Conservation (phyloP, 2,888 invertebrate genomes). For the Sympetrum striolatum region DNA sequence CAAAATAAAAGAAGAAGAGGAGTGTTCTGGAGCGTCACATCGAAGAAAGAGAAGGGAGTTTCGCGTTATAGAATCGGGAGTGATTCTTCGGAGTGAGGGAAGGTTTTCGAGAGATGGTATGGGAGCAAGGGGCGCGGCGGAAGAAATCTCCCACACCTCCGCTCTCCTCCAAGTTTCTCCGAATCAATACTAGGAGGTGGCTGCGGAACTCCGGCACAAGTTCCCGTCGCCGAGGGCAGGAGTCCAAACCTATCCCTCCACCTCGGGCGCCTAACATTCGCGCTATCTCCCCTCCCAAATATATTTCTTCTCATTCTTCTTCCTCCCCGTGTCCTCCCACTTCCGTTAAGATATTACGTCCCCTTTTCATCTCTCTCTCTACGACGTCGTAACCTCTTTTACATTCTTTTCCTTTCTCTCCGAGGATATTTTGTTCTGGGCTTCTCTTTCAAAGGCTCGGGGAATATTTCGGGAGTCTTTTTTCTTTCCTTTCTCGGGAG, state of each 20-base stretch:
- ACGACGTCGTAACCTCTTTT: neutral
- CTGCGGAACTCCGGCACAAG: conserved; percentile 42
- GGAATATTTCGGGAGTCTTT: neutral
- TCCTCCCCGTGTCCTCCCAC: neutral
- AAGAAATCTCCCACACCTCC: conserved; percentile 16
- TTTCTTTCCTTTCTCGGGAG: too few species aligned
- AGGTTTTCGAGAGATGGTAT: neutral
- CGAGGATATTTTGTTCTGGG: neutral
- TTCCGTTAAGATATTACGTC: neutral
- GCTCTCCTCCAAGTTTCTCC: conserved; percentile 24
- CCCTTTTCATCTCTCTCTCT: neutral
- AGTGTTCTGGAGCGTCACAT: too few species aligned
- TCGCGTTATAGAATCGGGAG: too few species aligned
- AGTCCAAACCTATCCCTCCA: neutral
- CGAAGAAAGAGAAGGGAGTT: too few species aligned
- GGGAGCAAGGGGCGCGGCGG: neutral
- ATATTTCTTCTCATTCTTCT: neutral
- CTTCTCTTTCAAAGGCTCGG: neutral
- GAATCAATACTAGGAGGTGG: conserved; percentile 39
- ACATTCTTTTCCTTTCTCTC: neutral
- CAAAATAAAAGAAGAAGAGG: too few species aligned
- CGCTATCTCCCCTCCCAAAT: neutral
- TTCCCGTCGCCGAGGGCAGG: conserved; percentile 39
- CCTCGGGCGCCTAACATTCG: neutral
- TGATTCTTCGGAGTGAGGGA: too few species aligned